Conservation (phyloP, 2,888 invertebrate genomes). For the Torymus aiolomorphi region DNA sequence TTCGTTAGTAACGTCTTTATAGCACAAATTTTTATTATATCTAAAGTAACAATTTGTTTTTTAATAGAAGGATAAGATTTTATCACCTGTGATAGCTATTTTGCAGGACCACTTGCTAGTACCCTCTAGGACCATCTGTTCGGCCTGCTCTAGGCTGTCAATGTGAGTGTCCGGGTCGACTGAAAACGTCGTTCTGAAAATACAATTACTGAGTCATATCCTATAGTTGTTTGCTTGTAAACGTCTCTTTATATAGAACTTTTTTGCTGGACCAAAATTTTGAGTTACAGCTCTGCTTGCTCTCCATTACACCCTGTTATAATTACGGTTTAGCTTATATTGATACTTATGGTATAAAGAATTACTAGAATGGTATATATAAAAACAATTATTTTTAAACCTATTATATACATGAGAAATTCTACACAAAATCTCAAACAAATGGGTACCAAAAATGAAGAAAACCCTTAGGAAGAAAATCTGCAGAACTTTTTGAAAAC, state of each 20-base stretch:
- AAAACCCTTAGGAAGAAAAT: no score
- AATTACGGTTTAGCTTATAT: no score
- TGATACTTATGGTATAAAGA: no score
- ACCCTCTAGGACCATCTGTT: slow-evolving; percentile 98
- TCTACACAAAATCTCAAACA: no score
- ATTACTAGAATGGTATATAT: no score
- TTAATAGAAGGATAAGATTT: slow-evolving; percentile 10
- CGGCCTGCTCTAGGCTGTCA: slow-evolving; percentile 98
- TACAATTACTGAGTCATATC: slow-evolving; percentile 31
- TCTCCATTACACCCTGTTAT: slow-evolving; percentile 20
- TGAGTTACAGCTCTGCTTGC: slow-evolving; percentile 24
- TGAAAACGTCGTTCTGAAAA: slow-evolving; percentile 62
- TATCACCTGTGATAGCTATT: slow-evolving; percentile 97
- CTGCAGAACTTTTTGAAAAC: no score
- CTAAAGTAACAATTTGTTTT: slow-evolving; percentile 6
- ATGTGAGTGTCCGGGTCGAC: slow-evolving; percentile 95
- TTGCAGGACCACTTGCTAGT: slow-evolving; percentile 99
- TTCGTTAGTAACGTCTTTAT: no score
- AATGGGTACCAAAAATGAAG: no score
- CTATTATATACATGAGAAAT: no score
- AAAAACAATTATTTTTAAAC: no score
- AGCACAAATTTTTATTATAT: no score
- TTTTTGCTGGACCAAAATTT: not conserved
- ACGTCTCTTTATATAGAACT: slow-evolving; percentile 17
- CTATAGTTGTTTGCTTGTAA: not conserved